phyloP scores from a whole-genome alignment of 2,888 invertebrate species.

The Meta bourneti region DNA sequence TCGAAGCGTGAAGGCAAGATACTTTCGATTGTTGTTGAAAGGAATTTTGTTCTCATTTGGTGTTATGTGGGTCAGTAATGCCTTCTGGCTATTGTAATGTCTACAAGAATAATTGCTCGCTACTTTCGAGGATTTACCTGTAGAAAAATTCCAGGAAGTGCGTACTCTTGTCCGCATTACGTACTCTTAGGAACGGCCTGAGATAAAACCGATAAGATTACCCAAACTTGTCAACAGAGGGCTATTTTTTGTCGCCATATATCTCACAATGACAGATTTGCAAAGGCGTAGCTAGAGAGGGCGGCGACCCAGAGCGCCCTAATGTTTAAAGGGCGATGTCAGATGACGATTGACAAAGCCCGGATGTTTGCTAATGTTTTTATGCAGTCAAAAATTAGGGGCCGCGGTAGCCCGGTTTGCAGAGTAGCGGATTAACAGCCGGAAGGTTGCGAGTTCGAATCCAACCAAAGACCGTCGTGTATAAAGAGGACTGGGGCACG shows the following conservation, averaged over 20 bases:
- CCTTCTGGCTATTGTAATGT: slow-evolving; percentile 64
- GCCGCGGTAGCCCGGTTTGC: too few species aligned
- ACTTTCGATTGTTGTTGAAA: slow-evolving; percentile 74
- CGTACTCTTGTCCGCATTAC: slow-evolving; percentile 11
- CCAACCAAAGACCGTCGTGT: too few species aligned
- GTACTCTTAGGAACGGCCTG: not conserved
- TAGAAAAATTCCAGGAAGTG: slow-evolving; percentile 67
- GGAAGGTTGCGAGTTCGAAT: too few species aligned
- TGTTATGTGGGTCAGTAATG: slow-evolving; percentile 67
- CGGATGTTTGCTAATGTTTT: too few species aligned
- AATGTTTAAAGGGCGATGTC: too few species aligned
- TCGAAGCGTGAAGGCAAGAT: slow-evolving; percentile 66
- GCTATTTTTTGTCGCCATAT: slow-evolving; percentile 20
- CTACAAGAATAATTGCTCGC: slow-evolving; percentile 39
- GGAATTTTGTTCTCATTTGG: slow-evolving; percentile 69
- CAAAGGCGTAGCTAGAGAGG: too few species aligned
- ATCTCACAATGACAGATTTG: too few species aligned
- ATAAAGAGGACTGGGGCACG: too few species aligned
- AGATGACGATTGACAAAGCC: too few species aligned
- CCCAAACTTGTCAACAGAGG: slow-evolving; percentile 11
- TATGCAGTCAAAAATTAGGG: too few species aligned
- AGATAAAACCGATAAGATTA: slow-evolving; percentile 5
- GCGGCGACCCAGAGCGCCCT: too few species aligned
- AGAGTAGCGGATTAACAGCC: too few species aligned
- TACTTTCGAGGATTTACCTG: slow-evolving; percentile 40